Conservation (phyloP, 2,797 vertebrate species). For the Galago senegalensis region DNA sequence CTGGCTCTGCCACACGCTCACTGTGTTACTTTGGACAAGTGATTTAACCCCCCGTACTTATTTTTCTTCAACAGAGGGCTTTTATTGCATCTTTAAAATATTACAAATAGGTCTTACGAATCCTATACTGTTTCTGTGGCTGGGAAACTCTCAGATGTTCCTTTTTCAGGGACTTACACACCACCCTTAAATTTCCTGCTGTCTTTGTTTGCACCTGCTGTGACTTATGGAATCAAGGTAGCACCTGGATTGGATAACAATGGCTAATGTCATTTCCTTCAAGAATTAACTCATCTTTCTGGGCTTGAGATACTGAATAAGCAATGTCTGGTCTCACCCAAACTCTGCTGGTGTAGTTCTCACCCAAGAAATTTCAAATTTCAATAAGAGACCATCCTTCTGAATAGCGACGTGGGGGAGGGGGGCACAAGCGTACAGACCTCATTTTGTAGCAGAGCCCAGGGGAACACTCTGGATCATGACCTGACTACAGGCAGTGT, state of each 20-base stretch:
- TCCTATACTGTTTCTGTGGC: neutral
- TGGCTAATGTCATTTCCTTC: neutral
- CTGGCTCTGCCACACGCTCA: neutral
- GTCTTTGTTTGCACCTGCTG: neutral
- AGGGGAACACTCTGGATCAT: conserved; percentile 69
- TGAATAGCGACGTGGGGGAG: neutral
- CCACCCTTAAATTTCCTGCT: neutral
- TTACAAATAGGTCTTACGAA: neutral
- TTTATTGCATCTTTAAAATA: neutral
- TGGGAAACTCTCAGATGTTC: neutral
- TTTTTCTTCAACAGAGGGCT: neutral
- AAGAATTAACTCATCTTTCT: neutral
- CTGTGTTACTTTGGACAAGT: neutral
- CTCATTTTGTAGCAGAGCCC: conserved; percentile 81
- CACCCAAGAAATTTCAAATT: neutral
- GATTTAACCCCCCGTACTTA: neutral
- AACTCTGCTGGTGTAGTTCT: neutral
- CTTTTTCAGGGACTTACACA: neutral
- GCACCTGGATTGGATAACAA: neutral
- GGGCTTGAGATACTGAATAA: neutral
- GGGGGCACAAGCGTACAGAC: neutral
- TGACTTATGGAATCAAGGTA: neutral
- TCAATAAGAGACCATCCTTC: neutral
- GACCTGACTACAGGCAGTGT: conserved; percentile 98
- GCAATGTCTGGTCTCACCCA: neutral